phyloP scores from a whole-genome alignment of 2,113 vertebrate species.

The Elaphurus davidianus region DNA sequence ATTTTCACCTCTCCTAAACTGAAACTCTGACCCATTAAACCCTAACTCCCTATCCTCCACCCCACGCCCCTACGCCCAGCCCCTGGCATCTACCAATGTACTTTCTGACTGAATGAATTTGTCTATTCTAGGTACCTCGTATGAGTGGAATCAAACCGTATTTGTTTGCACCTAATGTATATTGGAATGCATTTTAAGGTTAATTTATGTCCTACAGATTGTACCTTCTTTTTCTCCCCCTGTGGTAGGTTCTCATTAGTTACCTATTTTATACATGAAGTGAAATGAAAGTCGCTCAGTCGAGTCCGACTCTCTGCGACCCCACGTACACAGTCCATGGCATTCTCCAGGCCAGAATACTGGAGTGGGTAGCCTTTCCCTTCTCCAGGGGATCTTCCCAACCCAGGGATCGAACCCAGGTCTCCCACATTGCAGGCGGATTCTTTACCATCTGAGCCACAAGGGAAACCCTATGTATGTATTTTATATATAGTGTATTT shows the following conservation, averaged over 20 bases:
- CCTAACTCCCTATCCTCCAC: not conserved
- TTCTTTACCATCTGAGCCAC: not conserved
- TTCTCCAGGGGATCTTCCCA: not conserved
- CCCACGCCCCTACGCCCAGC: not conserved
- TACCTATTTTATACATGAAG: too few species aligned
- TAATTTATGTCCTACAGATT: not conserved
- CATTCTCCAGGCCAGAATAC: not conserved
- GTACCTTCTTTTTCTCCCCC: not conserved
- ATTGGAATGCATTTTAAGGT: not conserved
- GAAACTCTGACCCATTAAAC: not conserved
- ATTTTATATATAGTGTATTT: not conserved
- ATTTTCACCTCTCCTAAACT: not conserved
- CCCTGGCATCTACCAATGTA: not conserved
- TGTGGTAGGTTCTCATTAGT: not conserved
- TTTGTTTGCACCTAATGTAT: not conserved
- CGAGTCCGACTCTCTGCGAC: rapidly evolving
- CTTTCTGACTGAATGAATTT: not conserved
- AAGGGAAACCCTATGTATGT: not conserved
- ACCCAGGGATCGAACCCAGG: not conserved
- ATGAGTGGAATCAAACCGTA: not conserved
- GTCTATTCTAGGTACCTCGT: not conserved
- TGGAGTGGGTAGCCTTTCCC: not conserved
- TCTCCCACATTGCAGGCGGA: not conserved
- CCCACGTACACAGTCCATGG: not conserved
- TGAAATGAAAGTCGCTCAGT: not conserved